Percentiles rank a stretch among this genome's conserved stretches.
Conservation (phyloP, 2,888 invertebrate species). For the Leptura quadrifasciata region DNA sequence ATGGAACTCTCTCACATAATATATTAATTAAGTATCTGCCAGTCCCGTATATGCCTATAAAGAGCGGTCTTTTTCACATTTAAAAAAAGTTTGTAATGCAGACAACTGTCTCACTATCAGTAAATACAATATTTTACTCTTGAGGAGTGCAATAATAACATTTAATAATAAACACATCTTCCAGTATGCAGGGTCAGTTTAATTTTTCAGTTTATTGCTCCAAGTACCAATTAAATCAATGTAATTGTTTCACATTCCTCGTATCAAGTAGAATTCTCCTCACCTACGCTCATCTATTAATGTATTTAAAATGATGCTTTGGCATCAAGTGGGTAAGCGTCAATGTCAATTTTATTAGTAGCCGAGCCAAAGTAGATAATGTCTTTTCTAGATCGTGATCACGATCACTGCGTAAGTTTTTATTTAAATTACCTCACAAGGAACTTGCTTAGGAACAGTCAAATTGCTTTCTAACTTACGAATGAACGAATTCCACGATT, state of each 20-base stretch:
- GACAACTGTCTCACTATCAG: too few species aligned
- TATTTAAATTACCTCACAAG: background rate
- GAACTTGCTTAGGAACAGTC: background rate
- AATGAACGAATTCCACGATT: too few species aligned
- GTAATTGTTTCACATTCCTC: slow-evolving; percentile 4
- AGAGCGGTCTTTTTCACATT: too few species aligned
- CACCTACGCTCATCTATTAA: slow-evolving; percentile 12
- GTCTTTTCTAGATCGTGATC: background rate
- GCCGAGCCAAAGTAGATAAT: background rate
- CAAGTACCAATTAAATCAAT: slow-evolving; percentile 17
- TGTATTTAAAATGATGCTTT: background rate
- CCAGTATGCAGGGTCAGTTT: too few species aligned
- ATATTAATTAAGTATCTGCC: too few species aligned
- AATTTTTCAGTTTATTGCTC: background rate
- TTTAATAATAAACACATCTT: too few species aligned
- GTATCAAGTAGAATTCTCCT: background rate
- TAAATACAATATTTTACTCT: too few species aligned
- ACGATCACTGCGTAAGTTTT: background rate
- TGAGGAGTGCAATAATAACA: too few species aligned
- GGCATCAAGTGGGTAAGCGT: background rate
- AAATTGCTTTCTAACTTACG: too few species aligned
- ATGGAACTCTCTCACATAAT: too few species aligned
- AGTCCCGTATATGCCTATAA: too few species aligned
- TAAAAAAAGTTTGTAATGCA: too few species aligned
- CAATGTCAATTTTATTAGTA: slow-evolving; percentile 7